A percentile compares a stretch with the other conserved stretches of the same genome.
phyloP scores from a whole-genome alignment of 2,113 vertebrate genomes.

The Pantherophis guttatus region DNA sequence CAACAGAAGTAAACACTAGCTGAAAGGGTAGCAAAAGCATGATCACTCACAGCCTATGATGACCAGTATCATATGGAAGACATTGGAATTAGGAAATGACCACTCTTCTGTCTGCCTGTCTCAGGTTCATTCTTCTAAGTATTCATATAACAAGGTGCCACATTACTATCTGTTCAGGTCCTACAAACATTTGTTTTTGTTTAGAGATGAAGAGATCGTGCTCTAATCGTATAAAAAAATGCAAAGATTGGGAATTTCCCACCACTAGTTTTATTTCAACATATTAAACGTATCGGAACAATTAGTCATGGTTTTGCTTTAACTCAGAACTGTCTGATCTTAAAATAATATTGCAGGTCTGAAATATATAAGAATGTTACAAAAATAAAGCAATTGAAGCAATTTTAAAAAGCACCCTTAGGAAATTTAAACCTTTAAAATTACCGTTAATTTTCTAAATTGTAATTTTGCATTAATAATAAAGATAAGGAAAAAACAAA shows the following conservation, averaged over 20 bases:
- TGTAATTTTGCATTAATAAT: neutral
- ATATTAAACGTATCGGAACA: neutral
- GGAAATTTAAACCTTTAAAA: neutral
- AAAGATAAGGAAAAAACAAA: neutral
- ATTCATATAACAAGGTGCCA: conserved; percentile 63
- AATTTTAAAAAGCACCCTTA: neutral
- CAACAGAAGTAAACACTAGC: neutral
- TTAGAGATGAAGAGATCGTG: neutral
- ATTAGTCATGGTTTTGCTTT: neutral
- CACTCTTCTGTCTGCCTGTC: neutral
- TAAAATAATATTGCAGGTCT: neutral
- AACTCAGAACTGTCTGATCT: neutral
- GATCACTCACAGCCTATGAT: neutral
- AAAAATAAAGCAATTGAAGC: neutral
- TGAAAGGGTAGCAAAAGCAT: neutral
- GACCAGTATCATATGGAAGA: neutral
- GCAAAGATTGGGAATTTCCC: conserved; percentile 60
- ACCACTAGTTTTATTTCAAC: conserved; percentile 48
- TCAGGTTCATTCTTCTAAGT: conserved; percentile 21
- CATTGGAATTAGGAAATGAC: neutral
- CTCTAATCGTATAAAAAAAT: conserved; percentile 42
- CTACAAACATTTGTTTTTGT: conserved; percentile 51
- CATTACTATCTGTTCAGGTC: conserved; percentile 60
- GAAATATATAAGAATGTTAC: neutral
- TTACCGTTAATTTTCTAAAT: neutral